Base-by-base conservation (phyloP, 2,797 vertebrate genomes). In the Tokudaia tokunoshimensis region DNA sequence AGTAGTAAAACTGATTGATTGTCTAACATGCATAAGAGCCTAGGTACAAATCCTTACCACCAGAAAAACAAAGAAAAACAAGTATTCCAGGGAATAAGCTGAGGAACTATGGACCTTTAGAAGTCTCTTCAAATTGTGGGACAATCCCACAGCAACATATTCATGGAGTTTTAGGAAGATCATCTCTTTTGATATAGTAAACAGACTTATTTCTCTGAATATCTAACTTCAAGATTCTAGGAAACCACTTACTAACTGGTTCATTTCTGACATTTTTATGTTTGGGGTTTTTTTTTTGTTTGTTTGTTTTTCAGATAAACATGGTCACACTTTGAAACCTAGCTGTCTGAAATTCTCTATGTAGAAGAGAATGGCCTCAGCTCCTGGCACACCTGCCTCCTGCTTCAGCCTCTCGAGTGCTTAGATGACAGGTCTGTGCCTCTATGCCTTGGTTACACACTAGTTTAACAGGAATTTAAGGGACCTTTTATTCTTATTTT, bases 401-500 rank as follows among this genome's bases (percentile, higher is more conserved):
- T 47, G 10, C n/a, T 34, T 74, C 85, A 57, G 14, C 24, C 50
- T 75, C 70, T 67, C 34, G 7, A 88, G n/a, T 17, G 2, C 85
- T 88, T 29, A 41, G n/a, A 29, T 74, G 14, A 75, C n/a, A 57
- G n/a, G n/a, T 34, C 41, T 20, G 12, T 29, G 65, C 37, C 26
- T 47, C 26, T 44, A 44, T 31, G 72, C 15, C 11, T 89, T 26
- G 34, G 47, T 41, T 91, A 37, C 95, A 61, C 12, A 83, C 59
- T 9, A 41, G 92, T 90, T 83, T 63, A 94, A 89, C 9, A 83
- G 76, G 47, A 94, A 92, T 67, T 85, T 78, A 91, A 84, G 37
- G 65, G 31, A 96, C 2, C 20, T 6, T 44, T 92, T 94, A 92
- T 89, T 44, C 15, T 52, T 75, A 88, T 61, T 89, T 81, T 78